A percentile compares a stretch with the other conserved stretches of the same genome.
These are phyloP conservation scores for Ia io DNA, from an alignment of 2,113 vertebrate species.

Conservation along the genomic window DNA sequence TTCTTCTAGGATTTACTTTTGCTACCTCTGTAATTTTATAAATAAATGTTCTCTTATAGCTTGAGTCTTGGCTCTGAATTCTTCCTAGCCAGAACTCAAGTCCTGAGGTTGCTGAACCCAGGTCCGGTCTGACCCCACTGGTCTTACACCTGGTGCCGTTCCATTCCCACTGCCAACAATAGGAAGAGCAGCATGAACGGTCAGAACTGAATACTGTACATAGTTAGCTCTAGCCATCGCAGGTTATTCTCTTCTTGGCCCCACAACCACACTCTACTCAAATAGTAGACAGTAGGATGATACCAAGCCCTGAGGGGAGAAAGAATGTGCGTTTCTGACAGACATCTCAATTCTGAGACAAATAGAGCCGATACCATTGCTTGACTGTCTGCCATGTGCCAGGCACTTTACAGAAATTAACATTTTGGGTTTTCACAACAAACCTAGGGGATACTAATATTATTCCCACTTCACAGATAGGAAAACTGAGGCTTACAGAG, in stretches of 20 bases:
- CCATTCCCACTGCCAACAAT: too few relatives aligned
- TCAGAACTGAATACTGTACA: neutral
- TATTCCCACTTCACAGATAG: neutral
- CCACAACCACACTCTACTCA: neutral
- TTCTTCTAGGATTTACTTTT: too few relatives aligned
- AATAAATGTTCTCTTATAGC: too few relatives aligned
- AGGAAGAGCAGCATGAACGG: neutral
- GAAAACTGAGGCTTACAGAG: neutral
- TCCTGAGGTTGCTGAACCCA: too few relatives aligned
- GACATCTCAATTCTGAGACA: neutral
- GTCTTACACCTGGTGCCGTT: too few relatives aligned
- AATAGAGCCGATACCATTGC: neutral
- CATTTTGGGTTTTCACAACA: neutral
- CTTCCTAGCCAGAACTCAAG: too few relatives aligned
- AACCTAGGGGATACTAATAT: neutral
- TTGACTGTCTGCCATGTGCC: neutral
- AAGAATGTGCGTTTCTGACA: neutral
- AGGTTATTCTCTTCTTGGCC: neutral
- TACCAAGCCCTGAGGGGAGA: neutral
- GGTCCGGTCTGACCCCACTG: too few relatives aligned
- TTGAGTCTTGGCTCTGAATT: too few relatives aligned
- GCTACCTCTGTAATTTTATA: too few relatives aligned
- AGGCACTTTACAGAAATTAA: neutral
- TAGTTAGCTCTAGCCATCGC: rapidly evolving
- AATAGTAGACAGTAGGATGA: neutral